Base-by-base conservation (phyloP, 2,797 vertebrate species). In the Chrosomus eos region DNA sequence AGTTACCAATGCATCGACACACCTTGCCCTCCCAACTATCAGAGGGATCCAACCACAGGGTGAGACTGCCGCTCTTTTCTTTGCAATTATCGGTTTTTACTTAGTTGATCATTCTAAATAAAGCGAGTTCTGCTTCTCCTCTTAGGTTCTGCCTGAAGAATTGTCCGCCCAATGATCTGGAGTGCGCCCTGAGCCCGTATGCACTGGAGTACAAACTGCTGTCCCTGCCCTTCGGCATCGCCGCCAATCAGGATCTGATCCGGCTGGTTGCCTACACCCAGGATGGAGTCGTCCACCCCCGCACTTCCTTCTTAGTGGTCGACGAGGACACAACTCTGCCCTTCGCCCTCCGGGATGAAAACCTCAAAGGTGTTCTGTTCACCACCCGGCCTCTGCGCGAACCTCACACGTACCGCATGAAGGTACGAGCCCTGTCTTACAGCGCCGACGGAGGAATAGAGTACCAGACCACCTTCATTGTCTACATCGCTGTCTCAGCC, bases 161-260 rank as follows among this genome's bases (percentile, higher is more conserved):
- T 91, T 99, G 98, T 83, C 97, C 95, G 0, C 94, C 96, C 68
- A 99, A 98, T 0, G 97, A 99, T 89, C 81, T 99, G 92, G 98
- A 99, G 87, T 99, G 98, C 26, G 94, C 97, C 0, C 94, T 96
- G 86, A 99, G 97, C 88, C 96, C 96, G 0, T 99, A 98, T 0
- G 97, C 97, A 0, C 93, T 99, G 93, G 97, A 99, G 90, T 99
- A 99, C 94, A 99, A 99, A 91, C 93, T 99, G 68, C 95, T 99
- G 79, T 97, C 98, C 1, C 96, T 99, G 67, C 98, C 98, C 9
- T 98, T 97, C 0, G 98, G 98, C 90, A 99, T 99, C 11, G 96
- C 96, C 0, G 96, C 97, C 40, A 97, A 97, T 91, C 98, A 99
- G 94, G 98, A 99, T 92, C 94, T 99, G 82, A 98, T 99, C 94